phyloP scores from a whole-genome alignment of 2,113 vertebrate species.

The Passer montanus region DNA sequence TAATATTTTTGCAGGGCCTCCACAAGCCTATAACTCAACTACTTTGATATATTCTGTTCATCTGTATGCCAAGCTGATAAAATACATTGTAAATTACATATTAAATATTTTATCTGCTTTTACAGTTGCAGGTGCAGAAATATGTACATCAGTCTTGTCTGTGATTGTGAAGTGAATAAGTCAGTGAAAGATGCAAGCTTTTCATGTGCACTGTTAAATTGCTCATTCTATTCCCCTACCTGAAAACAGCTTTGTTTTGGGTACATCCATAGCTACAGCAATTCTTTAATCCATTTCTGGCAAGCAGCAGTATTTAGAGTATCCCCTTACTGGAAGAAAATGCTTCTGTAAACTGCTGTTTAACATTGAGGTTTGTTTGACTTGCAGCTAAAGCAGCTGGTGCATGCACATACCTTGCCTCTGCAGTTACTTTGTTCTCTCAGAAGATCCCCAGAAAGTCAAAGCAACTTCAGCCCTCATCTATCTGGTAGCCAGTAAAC shows the following conservation, averaged over 20 bases:
- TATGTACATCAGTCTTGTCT: conserved; percentile 78
- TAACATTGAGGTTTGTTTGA: conserved; percentile 31
- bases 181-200: conserved; percentile 77
- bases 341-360: conserved; percentile 36
- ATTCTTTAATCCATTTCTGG: not conserved
- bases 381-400: not conserved
- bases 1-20: conserved; percentile 84
- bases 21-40: conserved; percentile 79
- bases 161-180: conserved; percentile 78
- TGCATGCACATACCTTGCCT: conserved; percentile 29
- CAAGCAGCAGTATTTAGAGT: conserved; percentile 16
- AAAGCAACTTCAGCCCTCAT: not conserved
- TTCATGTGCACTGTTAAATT: conserved; percentile 75
- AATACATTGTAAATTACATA: conserved; percentile 82
- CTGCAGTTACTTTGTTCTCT: conserved; percentile 32
- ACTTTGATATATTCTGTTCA: conserved; percentile 82
- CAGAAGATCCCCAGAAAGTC: not conserved
- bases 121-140: conserved; percentile 80
- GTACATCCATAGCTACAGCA: conserved; percentile 33
- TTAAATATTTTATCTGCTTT: conserved; percentile 90
- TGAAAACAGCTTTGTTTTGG: conserved; percentile 44
- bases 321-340: conserved; percentile 11
- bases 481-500: not conserved
- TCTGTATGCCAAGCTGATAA: conserved; percentile 82
- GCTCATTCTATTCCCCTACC: conserved; percentile 33